A percentile compares a stretch with the other conserved stretches of the same genome.
Conservation (phyloP, 2,888 invertebrate species). For the Agelastica alni region DNA sequence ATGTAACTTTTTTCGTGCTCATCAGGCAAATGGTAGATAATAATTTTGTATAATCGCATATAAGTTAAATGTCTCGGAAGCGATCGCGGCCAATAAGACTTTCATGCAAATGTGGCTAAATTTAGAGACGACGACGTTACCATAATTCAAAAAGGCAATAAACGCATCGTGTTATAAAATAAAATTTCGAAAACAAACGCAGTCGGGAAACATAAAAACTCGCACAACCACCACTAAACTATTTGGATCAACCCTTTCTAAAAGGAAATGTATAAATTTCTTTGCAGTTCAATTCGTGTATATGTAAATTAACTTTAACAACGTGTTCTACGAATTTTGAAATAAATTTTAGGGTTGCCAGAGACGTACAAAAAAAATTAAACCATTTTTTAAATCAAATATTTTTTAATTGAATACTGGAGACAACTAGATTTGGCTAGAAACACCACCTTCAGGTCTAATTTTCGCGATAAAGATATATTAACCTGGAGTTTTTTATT, state of each 20-base stretch:
- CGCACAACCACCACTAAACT: conserved; percentile 31
- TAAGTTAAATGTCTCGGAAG: conserved; percentile 30
- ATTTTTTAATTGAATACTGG: too few species aligned
- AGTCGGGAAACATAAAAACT: conserved; percentile 33
- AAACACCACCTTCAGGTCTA: too few species aligned
- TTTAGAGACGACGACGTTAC: conserved; percentile 21
- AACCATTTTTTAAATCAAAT: too few species aligned
- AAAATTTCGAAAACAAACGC: conserved; percentile 19
- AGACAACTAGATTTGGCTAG: too few species aligned
- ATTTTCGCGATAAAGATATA: too few species aligned
- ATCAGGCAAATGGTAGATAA: too few species aligned
- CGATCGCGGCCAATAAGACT: conserved; percentile 28
- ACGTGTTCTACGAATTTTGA: conserved; percentile 33
- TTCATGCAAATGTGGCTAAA: conserved; percentile 22
- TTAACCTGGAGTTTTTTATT: too few species aligned
- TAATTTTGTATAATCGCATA: conserved; percentile 2
- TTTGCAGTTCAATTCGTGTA: conserved; percentile 36
- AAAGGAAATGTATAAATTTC: conserved; percentile 40
- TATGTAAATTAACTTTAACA: conserved; percentile 35
- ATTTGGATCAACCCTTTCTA: conserved; percentile 32
- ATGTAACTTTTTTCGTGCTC: too few species aligned
- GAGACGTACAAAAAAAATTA: conserved; percentile 14
- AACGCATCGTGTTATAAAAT: conserved; percentile 24
- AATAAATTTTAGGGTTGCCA: conserved; percentile 29
- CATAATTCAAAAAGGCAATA: conserved; percentile 24